These are phyloP conservation scores for Callocephalon fimbriatum DNA, from an alignment of 2,113 vertebrate genomes.

Conservation along the genomic window DNA sequence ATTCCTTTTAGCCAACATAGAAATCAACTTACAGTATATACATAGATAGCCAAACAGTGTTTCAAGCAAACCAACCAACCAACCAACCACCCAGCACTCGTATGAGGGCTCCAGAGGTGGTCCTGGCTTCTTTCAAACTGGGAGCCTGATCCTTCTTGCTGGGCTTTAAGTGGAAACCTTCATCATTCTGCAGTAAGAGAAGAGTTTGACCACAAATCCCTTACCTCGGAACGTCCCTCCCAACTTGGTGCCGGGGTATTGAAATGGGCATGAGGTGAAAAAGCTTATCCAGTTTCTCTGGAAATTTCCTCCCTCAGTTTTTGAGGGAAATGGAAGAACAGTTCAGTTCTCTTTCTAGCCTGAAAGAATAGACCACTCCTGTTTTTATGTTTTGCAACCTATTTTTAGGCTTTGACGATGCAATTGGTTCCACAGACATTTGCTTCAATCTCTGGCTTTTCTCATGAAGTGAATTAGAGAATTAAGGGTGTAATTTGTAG, in stretches of 20 bases:
- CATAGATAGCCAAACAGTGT: not conserved
- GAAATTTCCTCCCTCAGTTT: not conserved
- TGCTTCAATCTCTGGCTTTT: not conserved
- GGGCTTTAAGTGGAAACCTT: not conserved
- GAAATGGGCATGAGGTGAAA: not conserved
- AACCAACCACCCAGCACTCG: not conserved
- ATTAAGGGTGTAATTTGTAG: not conserved
- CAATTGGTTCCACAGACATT: not conserved
- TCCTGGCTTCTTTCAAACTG: not conserved
- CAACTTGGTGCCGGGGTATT: not conserved
- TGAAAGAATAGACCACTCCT: not conserved
- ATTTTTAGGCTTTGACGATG: not conserved
- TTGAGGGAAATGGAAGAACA: not conserved
- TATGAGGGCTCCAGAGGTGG: not conserved
- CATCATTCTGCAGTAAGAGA: not conserved
- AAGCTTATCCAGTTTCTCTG: not conserved
- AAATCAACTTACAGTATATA: not conserved
- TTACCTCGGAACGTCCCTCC: not conserved
- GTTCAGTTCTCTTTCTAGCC: not conserved
- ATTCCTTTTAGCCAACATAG: not conserved
- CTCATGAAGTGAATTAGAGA: not conserved
- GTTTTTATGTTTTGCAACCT: not conserved
- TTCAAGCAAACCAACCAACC: not conserved
- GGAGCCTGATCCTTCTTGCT: not conserved
- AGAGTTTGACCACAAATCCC: not conserved